Percentiles rank a stretch among this genome's conserved stretches.
Evolutionary conservation across 2,113 vertebrate genomes (phyloP).

Genomic region (Dipodomys merriami): DNA sequence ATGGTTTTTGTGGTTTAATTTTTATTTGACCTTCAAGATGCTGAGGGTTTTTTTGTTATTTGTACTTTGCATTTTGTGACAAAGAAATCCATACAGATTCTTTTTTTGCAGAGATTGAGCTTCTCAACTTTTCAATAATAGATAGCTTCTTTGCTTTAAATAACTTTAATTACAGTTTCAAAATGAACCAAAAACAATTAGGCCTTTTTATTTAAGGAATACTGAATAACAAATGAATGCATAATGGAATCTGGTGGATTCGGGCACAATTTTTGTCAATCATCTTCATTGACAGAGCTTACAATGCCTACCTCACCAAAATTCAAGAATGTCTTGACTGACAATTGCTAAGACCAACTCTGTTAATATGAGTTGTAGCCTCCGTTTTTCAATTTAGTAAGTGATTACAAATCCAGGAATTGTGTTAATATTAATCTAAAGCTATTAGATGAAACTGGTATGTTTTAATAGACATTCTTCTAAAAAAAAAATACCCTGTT

Average conservation of each 20-base stretch:
- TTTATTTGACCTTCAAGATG: background rate
- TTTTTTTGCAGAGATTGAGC: conserved; percentile 11
- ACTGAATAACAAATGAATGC: conserved; percentile 71
- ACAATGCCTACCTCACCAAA: conserved; percentile 81
- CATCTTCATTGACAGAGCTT: conserved; percentile 78
- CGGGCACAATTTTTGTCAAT: conserved; percentile 77
- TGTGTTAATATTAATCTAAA: conserved; percentile 8
- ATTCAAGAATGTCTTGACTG: conserved; percentile 80
- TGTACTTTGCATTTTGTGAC: background rate
- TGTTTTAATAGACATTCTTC: background rate
- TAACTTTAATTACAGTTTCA: conserved; percentile 80
- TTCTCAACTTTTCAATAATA: conserved; percentile 60
- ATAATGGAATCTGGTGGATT: conserved; percentile 54
- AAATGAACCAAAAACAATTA: conserved; percentile 74
- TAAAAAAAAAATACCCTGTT: conserved; percentile 4
- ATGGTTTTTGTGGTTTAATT: background rate
- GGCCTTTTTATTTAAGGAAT: conserved; percentile 58
- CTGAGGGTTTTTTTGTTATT: too few relatives aligned
- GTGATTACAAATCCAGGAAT: conserved; percentile 29
- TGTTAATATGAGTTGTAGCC: conserved; percentile 76
- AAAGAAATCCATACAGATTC: background rate
- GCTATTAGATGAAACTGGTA: background rate
- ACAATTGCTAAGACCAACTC: conserved; percentile 81
- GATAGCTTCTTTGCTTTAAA: conserved; percentile 72
- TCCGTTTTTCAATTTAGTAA: conserved; percentile 79